phyloP scores from a whole-genome alignment of 37 sponge, comb jelly and placozoan genomes.

The Haliclona indistincta region DNA sequence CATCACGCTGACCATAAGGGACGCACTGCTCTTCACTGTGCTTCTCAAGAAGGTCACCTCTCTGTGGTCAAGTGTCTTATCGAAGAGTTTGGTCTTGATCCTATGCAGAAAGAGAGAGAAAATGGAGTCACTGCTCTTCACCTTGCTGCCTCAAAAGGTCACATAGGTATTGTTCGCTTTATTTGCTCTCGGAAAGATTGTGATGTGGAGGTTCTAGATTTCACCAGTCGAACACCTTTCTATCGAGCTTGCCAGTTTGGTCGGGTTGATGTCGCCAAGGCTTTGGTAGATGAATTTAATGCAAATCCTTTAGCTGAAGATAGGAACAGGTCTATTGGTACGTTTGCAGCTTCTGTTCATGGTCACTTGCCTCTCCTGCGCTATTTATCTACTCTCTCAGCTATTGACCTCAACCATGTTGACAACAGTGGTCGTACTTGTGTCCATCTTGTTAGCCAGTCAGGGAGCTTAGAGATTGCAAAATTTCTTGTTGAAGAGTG shows the following conservation, averaged over 20 bases:
- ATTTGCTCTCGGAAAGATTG: neutral
- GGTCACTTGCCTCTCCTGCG: constrained; percentile 23
- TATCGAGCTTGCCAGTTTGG: constrained; percentile 1
- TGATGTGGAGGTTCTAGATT: neutral
- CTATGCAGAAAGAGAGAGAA: neutral
- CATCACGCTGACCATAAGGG: constrained; percentile 23
- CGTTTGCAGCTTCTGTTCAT: constrained; percentile 11
- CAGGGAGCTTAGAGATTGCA: constrained; percentile 20
- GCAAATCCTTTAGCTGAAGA: constrained; percentile 12
- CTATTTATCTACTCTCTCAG: neutral
- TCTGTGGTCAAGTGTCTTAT: constrained; percentile 14
- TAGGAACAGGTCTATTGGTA: neutral
- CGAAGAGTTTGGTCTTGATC: neutral
- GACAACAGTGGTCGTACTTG: constrained; percentile 47
- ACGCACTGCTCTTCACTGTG: constrained; percentile 41
- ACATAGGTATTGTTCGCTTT: constrained; percentile 15
- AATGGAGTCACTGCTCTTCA: constrained; percentile 11
- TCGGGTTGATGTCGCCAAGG: neutral
- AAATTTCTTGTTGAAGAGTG: constrained; percentile 19
- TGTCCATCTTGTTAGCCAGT: constrained; percentile 27
- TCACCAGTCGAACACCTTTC: neutral
- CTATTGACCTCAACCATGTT: neutral
- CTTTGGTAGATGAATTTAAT: neutral
- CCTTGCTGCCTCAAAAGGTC: constrained; percentile 1
- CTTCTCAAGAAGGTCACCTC: constrained; percentile 39